Base-by-base conservation (phyloP, 2,888 invertebrate genomes). In the Leptopilina syphax region DNA sequence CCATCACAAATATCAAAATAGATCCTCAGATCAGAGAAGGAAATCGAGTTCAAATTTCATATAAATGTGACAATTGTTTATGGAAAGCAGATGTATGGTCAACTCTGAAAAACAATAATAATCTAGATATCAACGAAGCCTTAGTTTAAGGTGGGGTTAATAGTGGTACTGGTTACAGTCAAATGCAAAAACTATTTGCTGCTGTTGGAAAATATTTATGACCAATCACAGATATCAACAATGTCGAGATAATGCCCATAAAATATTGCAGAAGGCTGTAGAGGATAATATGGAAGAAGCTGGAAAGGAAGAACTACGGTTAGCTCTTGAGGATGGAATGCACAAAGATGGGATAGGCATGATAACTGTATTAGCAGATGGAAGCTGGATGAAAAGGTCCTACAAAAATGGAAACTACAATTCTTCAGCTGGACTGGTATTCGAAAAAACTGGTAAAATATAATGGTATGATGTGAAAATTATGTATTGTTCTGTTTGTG, bases 231-330 rank as follows among this genome's bases (percentile, higher is more conserved):
- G 3, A 57, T 57, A 57, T n/a, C 57, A 47, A 47, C 7, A 47
- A 9, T 47, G 47, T 47, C 47, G 47, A 9, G 47, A 47, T 47
- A 47, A 47, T 57, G 57, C 57, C n/a, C 9, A 10, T 13, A 57
- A 57, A 18, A 18, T 60, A 18, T 60, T 60, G 7, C 13, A 6
- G 18, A 60, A 18, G 6, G 8, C 18, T 18, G 2, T 18, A 7
- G 13, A 60, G 10, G 6, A 68, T 12, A 68, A 10, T 9, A 68
- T 68, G 67, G 12, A 47, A 24, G n/a, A 68, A 68, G 67, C 47
- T 18, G 47, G 67, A 0, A 68, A 18, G 41, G 18, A 47, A 18
- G 47, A 68, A 47, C 12, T n/a, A 13, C 18, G 18, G 1, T 6
- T 18, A 60, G 18, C 60, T 5, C 18, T 60, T 18, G 18, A 18